A percentile compares a stretch with the other conserved stretches of the same genome.
phyloP scores from a whole-genome alignment of 1,140 invertebrate species.

The Atopsyche davidsoni region DNA sequence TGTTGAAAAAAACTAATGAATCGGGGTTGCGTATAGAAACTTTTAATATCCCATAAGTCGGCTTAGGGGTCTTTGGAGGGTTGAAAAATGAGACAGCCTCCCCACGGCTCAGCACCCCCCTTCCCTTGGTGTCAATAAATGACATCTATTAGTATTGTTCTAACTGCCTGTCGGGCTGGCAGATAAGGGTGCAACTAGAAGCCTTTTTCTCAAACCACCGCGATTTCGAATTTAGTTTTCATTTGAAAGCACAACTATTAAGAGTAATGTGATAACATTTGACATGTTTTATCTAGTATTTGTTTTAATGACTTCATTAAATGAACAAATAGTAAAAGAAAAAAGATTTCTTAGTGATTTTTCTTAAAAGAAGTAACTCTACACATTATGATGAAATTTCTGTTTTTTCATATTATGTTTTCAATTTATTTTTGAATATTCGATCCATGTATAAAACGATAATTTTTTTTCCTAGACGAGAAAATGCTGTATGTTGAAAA shows the following conservation, averaged over 20 bases:
- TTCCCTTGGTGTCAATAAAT: conserved; percentile 16
- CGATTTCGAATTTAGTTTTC: not conserved
- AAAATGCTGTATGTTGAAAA: too few species aligned
- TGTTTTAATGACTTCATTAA: conserved; percentile 1
- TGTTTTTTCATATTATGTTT: too few species aligned
- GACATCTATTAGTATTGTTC: conserved; percentile 25
- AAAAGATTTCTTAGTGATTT: not conserved
- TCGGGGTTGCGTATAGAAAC: too few species aligned
- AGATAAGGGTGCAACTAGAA: not conserved
- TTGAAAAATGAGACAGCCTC: conserved; percentile 18
- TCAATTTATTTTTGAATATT: too few species aligned
- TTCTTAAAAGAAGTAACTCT: too few species aligned
- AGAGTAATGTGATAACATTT: conserved; percentile 1
- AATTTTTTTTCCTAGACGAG: too few species aligned
- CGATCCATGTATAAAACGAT: too few species aligned
- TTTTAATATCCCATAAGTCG: too few species aligned
- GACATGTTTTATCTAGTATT: not conserved
- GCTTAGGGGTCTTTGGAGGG: too few species aligned
- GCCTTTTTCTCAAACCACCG: not conserved
- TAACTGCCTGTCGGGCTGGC: conserved; percentile 16
- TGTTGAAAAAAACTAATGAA: too few species aligned
- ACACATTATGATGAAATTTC: too few species aligned
- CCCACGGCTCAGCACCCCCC: not conserved
- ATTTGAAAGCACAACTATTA: conserved; percentile 1
- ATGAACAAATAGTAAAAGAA: not conserved